Base-by-base conservation (phyloP, 2,888 invertebrate genomes). In the Mylabris sibirica region DNA sequence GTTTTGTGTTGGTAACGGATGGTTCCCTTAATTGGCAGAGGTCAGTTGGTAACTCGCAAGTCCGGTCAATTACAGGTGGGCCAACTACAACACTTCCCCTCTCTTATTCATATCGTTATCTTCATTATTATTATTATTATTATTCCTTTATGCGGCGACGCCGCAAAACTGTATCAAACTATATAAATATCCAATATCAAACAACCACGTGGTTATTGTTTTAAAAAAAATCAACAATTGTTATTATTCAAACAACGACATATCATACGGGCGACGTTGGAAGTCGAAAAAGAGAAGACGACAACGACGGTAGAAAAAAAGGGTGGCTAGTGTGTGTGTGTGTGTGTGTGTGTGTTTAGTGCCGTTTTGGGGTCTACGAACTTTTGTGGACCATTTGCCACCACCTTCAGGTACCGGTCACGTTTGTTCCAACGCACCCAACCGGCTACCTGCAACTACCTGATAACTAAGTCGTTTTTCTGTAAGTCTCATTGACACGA, bases 61-160 rank as follows among this genome's bases (percentile, higher is more conserved):
- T 68, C 66, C 68, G 38, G 71, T 66, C 66, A 71, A 68, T 68
- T 71, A 68, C 71, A 71, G 71, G 71, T 71, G 68, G 66, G 68
- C 34, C 24, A 22, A 57, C 24, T 14, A 24, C 12, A 24, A 8
- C n/a, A 24, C 11, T 57, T 57, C 24, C 11, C 12, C 24, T 24
- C 4, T 57, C 22, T 53, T 22, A 20, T 53, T 53, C 5, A 3
- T 17, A 22, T 22, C 22, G 9, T 53, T 11, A 20, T 22, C 3
- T 3, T 53, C 22, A 20, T 53, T 53, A 53, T 53, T 22, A 53
- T 22, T 53, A 53, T 53, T 14, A 57, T 24, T 57, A 57, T 57
- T 24, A 57, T 24, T 57, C 12, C 8, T 59, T 44, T 12, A 38
- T 20, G 17, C 17, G 41, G 34, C 67, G 64, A 44, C 53, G 22